Conservation (phyloP, 2,113 vertebrate species). For the Eubucco bourcierii region DNA sequence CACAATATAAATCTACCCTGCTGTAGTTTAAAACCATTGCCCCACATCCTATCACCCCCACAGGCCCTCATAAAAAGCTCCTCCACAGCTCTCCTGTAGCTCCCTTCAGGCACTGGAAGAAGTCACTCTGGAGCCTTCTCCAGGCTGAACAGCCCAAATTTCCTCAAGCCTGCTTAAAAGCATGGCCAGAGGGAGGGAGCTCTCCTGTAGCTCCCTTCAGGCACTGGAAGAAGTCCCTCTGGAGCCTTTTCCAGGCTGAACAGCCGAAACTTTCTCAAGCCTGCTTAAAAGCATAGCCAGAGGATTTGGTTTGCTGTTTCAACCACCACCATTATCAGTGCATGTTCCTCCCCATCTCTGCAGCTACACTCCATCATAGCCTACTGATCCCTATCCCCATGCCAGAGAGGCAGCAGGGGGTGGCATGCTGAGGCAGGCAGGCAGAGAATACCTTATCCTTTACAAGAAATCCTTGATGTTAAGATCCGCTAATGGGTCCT, state of each 20-base stretch:
- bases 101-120: too few species aligned
- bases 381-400: not conserved
- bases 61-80: too few species aligned
- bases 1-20: too few species aligned
- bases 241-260: too few species aligned
- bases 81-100: too few species aligned
- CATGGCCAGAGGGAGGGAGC: not conserved
- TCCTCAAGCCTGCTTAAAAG: not conserved
- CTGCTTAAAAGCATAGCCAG: not conserved
- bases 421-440: constrained; percentile 54
- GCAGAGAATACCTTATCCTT: constrained; percentile 80
- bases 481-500: constrained; percentile 98
- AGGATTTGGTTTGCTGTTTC: not conserved
- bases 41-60: too few species aligned
- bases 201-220: too few species aligned
- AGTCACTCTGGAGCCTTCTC: too few species aligned
- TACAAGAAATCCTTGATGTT: constrained; percentile 99
- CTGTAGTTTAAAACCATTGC: too few species aligned
- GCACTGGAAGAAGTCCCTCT: too few species aligned
- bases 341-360: not conserved
- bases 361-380: not conserved
- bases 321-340: not conserved
- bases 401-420: not conserved
- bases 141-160: too few species aligned
- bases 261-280: too few species aligned